These are phyloP conservation scores for Rhabdornis inornatus DNA, from an alignment of 2,113 vertebrate genomes.

Conservation along the genomic window DNA sequence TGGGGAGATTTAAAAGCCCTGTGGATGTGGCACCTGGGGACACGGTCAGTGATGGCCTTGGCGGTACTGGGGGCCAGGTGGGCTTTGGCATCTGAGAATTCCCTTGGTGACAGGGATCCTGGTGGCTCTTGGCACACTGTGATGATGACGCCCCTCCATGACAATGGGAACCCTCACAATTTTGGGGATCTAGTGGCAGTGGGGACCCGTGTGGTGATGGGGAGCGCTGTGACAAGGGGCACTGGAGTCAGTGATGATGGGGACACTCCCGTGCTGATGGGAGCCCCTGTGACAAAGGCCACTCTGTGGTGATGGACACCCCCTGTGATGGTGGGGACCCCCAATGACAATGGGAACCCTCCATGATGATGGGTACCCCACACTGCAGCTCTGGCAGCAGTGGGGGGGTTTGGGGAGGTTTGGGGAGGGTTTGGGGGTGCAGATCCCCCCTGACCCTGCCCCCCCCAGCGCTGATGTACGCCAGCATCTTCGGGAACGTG, in stretches of 20 bases:
- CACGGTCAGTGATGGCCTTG: background rate
- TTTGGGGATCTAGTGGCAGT: background rate
- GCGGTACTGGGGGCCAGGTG: fast-evolving
- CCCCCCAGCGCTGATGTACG: constrained; percentile 84
- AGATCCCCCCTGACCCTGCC: background rate
- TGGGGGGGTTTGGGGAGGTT: background rate
- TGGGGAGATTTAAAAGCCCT: fast-evolving
- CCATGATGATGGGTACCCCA: background rate
- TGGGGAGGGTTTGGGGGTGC: background rate
- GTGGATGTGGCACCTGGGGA: background rate
- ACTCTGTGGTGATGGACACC: background rate
- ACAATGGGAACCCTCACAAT: background rate
- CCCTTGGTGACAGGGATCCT: background rate
- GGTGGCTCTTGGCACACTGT: no score
- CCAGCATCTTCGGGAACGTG: constrained; percentile 90
- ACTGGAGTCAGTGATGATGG: background rate
- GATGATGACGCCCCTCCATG: fast-evolving
- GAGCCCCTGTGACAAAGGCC: background rate
- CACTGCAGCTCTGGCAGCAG: no score
- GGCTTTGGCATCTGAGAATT: background rate
- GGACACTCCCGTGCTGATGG: background rate
- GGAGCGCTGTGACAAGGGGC: background rate
- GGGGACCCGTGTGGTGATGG: background rate
- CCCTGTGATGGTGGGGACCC: background rate
- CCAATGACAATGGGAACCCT: no score